Percentiles rank a stretch among this genome's conserved stretches.
Conservation (phyloP, 2,888 invertebrate species). For the Melipona beecheii region DNA sequence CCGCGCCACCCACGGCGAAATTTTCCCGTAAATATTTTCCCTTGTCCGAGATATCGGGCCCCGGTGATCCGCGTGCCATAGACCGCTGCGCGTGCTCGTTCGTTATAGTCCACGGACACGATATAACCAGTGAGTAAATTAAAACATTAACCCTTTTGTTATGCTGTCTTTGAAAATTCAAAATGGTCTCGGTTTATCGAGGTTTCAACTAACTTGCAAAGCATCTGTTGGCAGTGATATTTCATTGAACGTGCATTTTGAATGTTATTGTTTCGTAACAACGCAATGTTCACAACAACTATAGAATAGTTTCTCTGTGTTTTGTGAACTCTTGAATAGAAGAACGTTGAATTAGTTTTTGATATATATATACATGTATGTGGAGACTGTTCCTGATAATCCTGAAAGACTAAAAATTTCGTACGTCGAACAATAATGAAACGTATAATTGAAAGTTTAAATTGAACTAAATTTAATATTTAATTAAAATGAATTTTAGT, state of each 20-base stretch:
- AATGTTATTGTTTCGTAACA: neutral
- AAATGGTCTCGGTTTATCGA: neutral
- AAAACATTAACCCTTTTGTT: neutral
- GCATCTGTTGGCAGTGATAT: neutral
- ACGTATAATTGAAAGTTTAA: neutral
- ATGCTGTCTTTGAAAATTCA: neutral
- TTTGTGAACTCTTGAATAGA: neutral
- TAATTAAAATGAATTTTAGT: neutral
- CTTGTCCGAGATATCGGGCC: conserved; percentile 74
- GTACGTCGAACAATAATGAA: neutral
- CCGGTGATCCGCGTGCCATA: conserved; percentile 25
- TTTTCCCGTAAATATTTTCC: conserved; percentile 83
- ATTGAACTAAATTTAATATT: neutral
- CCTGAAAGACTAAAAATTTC: too few species aligned
- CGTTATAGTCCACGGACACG: neutral
- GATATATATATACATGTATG: too few species aligned
- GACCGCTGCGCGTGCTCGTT: neutral
- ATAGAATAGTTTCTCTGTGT: neutral
- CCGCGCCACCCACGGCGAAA: conserved; percentile 77
- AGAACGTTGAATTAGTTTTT: too few species aligned
- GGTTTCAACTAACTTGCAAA: neutral
- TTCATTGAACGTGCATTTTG: neutral
- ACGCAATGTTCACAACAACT: neutral
- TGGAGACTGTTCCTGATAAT: too few species aligned
- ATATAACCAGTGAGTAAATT: neutral